Base-by-base conservation (phyloP, 2,113 vertebrate genomes). In the Holacanthus passer region DNA sequence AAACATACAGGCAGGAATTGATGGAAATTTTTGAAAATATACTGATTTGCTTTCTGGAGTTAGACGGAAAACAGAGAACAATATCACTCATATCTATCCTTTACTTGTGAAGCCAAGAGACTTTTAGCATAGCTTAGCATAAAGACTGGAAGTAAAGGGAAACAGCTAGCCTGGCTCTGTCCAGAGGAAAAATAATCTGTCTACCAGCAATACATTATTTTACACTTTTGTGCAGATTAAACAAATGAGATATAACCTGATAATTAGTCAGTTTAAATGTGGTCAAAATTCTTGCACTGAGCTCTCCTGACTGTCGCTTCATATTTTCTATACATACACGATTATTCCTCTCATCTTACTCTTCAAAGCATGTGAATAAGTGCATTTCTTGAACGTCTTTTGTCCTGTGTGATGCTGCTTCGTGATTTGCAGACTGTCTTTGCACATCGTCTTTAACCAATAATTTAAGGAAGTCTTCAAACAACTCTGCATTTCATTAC, bases 361-460 rank as follows among this genome's bases (percentile, higher is more conserved):
- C 11, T 29, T 19, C 14, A 11, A 50, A 50, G 45, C 27, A 48
- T 27, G 39, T 16, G 7, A 52, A 52, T 47, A 27, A 24, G 19
- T 13, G 7, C 12, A 27, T 73, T 27, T 52, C 2, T 5, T 27
- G 14, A 3, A 6, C 39, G 45, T 17, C 19, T 32, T 39, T 48
- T 50, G 29, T 63, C 37, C 19, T 27, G 24, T 32, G 20, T 47
- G 11, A 47, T 22, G 65, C 5, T 39, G 50, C 12, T 32, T 62
- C 55, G 62, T 3, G 10, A 31, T 67, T 52, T 72, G 50, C 52
- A 48, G 29, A 39, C n/a, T n/a, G n/a, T n/a, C n/a, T n/a, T n/a
- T n/a, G n/a, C n/a, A n/a, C 27, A 45, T 56, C 20, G 24, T 64
- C n/a, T 66, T 50, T 67, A 17, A 66, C 43, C 45, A 66, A 73